Conservation (phyloP, 2,113 vertebrate species). For the Dunckerocampus dactyliophorus region DNA sequence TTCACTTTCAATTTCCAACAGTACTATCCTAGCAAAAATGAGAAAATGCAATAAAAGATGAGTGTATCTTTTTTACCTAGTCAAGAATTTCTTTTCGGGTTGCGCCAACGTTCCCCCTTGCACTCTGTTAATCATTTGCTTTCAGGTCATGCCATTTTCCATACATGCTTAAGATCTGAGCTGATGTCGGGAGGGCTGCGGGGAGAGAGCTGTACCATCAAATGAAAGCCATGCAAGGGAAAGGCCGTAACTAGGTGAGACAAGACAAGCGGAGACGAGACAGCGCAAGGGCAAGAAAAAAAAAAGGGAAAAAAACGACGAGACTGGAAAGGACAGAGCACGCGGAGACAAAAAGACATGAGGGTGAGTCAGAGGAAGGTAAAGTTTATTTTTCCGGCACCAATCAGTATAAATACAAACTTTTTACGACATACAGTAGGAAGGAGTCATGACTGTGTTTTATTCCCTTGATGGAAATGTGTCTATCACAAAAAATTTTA, state of each 20-base stretch:
- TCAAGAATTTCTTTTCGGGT: slow-evolving; percentile 1
- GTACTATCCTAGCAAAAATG: too few species aligned
- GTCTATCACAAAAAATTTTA: neutral
- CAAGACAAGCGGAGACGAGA: slow-evolving; percentile 45
- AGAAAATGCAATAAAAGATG: too few species aligned
- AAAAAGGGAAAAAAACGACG: slow-evolving; percentile 19
- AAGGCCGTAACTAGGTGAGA: slow-evolving; percentile 51
- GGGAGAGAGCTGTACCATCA: slow-evolving; percentile 55
- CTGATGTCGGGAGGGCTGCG: slow-evolving; percentile 46
- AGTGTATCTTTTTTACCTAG: too few species aligned
- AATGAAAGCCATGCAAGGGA: slow-evolving; percentile 44
- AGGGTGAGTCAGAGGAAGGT: slow-evolving; percentile 1
- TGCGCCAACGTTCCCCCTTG: slow-evolving; percentile 9
- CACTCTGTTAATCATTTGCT: slow-evolving; percentile 43
- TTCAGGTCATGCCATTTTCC: slow-evolving; percentile 37
- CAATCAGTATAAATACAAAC: neutral
- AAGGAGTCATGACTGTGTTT: neutral
- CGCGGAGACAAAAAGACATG: slow-evolving; percentile 6
- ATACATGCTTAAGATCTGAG: slow-evolving; percentile 42
- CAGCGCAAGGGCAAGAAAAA: slow-evolving; percentile 20
- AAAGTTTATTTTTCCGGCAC: neutral
- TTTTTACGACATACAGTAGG: neutral
- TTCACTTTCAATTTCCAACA: too few species aligned
- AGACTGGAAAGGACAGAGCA: slow-evolving; percentile 29
- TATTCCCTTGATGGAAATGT: neutral